Evolutionary conservation across 2,797 vertebrate genomes (phyloP).

Genomic region (Chaetodon trifasciatus): DNA sequence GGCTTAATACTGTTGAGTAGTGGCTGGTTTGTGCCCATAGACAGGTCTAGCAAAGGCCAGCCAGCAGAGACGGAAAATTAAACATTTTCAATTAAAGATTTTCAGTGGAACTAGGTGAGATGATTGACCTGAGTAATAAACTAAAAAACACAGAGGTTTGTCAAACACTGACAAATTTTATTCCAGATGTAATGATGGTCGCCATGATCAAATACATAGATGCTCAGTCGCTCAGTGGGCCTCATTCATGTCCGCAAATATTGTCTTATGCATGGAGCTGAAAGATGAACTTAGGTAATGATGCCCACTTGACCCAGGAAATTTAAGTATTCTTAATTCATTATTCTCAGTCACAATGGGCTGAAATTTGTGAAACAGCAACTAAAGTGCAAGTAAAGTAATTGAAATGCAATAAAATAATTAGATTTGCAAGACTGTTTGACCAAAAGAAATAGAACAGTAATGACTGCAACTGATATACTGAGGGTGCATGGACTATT

Average conservation of each 20-base stretch:
- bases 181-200: background rate
- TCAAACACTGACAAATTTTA: background rate
- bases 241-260: background rate
- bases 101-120: background rate
- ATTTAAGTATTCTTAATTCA: background rate
- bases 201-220: background rate
- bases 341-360: background rate
- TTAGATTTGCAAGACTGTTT: background rate
- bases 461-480: background rate
- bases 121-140: background rate
- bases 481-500: background rate
- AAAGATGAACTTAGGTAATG: background rate
- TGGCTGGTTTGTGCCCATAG: background rate
- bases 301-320: background rate
- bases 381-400: background rate
- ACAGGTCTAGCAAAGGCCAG: background rate
- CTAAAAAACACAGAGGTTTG: background rate
- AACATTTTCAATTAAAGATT: background rate
- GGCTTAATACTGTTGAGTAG: constrained; percentile 8
- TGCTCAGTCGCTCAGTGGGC: background rate
- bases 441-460: background rate
- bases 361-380: background rate
- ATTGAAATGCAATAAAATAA: background rate
- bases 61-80: background rate
- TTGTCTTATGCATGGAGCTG: background rate